A percentile compares a stretch with the other conserved stretches of the same genome.
Evolutionary conservation across 2,797 vertebrate species (phyloP).

Genomic region (Furcifer pardalis): DNA sequence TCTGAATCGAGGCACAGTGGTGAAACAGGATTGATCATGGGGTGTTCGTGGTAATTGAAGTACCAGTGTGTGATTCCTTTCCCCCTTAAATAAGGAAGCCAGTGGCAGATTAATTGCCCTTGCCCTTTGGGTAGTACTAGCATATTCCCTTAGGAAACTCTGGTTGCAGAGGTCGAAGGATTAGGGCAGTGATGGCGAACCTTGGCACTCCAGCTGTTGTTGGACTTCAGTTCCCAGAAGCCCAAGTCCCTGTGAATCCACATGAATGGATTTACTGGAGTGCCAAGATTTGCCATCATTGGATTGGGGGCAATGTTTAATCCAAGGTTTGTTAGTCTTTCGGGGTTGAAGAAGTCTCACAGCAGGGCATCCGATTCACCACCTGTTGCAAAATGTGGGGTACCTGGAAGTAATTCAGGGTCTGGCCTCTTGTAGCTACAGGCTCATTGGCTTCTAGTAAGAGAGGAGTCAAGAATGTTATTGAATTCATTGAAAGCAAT

Average conservation of each 20-base stretch:
- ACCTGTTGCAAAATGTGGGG: not conserved
- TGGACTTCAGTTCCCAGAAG: too few species aligned
- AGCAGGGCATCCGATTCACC: too few species aligned
- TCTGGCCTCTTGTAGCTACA: not conserved
- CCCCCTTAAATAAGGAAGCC: not conserved
- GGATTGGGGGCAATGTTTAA: not conserved
- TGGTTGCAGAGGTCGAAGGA: not conserved
- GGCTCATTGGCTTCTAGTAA: not conserved
- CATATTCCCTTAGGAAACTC: not conserved
- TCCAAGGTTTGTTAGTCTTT: not conserved
- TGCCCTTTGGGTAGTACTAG: too few species aligned
- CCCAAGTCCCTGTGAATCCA: too few species aligned
- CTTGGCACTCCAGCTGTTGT: too few species aligned
- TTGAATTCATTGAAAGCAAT: not conserved
- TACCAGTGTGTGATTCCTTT: not conserved
- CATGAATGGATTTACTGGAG: too few species aligned
- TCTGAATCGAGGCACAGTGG: rapidly evolving
- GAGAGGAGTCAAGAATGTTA: not conserved
- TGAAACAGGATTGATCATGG: not conserved
- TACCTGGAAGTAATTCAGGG: not conserved
- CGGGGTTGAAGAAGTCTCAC: not conserved
- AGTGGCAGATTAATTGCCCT: not conserved
- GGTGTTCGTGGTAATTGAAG: not conserved
- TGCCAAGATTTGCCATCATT: too few species aligned
- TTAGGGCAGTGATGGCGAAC: too few species aligned